Evolutionary conservation across 1,140 invertebrate genomes (phyloP).

Genomic region (Diprion similis): DNA sequence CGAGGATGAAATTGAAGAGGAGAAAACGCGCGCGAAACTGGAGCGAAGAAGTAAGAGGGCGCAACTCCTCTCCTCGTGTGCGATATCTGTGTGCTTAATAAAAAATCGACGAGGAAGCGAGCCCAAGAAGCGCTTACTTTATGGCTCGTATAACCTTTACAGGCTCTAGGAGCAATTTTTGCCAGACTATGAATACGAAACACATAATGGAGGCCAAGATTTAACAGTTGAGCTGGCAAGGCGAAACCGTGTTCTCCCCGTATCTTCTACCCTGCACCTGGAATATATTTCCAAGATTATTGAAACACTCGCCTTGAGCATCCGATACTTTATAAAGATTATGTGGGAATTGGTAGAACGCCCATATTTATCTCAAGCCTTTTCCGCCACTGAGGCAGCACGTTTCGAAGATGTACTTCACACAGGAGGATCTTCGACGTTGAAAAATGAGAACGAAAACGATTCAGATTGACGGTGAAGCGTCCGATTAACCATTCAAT

Average conservation of each 20-base stretch:
- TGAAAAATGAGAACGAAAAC: too few relatives aligned
- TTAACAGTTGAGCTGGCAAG: constrained; percentile 35
- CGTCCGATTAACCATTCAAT: too few relatives aligned
- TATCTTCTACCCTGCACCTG: not conserved
- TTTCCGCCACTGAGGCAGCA: too few relatives aligned
- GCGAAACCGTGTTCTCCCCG: too few relatives aligned
- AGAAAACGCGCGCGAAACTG: not conserved
- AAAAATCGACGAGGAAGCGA: constrained; percentile 41
- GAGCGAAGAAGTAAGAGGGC: not conserved
- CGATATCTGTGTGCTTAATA: constrained; percentile 36
- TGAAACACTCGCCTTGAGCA: constrained; percentile 1
- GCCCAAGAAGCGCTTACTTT: constrained; percentile 41
- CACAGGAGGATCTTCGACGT: too few relatives aligned
- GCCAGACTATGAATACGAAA: constrained; percentile 55
- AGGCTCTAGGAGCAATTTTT: constrained; percentile 51
- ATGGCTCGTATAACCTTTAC: constrained; percentile 51
- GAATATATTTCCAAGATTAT: not conserved
- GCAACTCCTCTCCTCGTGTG: not conserved
- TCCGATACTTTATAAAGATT: constrained; percentile 1
- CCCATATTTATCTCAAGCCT: not conserved
- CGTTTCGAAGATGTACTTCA: too few relatives aligned
- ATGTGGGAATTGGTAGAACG: not conserved
- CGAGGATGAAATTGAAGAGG: not conserved
- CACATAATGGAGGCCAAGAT: constrained; percentile 40
- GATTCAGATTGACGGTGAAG: too few relatives aligned